These are phyloP conservation scores for Ophiodon elongatus DNA, from an alignment of 2,113 vertebrate genomes.

Conservation along the genomic window DNA sequence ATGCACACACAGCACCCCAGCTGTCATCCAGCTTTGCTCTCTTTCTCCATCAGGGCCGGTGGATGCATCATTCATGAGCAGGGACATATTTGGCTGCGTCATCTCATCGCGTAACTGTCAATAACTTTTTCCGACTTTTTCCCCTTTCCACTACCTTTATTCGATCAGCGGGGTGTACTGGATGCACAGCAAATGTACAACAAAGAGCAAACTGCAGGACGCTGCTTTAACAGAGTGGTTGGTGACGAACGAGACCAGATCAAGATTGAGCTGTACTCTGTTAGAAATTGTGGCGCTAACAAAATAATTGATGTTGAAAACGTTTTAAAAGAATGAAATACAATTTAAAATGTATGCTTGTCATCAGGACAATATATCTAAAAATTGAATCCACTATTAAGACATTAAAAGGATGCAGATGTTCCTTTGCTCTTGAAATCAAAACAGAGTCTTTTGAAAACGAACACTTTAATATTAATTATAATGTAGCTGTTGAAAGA, in stretches of 20 bases:
- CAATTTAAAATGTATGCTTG: not conserved
- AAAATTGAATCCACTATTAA: not conserved
- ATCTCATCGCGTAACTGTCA: slow-evolving; percentile 67
- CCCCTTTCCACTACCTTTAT: too few relatives aligned
- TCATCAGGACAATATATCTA: not conserved
- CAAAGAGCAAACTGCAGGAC: not conserved
- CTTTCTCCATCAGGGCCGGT: slow-evolving; percentile 66
- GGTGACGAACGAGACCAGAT: not conserved
- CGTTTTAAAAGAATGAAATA: not conserved
- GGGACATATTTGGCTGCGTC: slow-evolving; percentile 76
- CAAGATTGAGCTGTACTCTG: not conserved
- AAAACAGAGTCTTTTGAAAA: not conserved
- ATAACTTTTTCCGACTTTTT: slow-evolving; percentile 59
- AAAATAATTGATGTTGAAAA: not conserved
- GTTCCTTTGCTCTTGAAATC: not conserved
- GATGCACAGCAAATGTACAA: slow-evolving; percentile 23
- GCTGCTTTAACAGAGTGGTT: not conserved
- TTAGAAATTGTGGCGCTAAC: not conserved
- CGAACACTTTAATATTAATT: slow-evolving; percentile 30
- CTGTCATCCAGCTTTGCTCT: slow-evolving; percentile 69
- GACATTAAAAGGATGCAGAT: not conserved
- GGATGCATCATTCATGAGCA: slow-evolving; percentile 80
- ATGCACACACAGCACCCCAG: slow-evolving; percentile 77
- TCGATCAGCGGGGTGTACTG: slow-evolving; percentile 14
- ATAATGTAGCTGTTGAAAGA: not conserved